Base-by-base conservation (phyloP, 2,888 invertebrate genomes). In the Drosophila picticornis region DNA sequence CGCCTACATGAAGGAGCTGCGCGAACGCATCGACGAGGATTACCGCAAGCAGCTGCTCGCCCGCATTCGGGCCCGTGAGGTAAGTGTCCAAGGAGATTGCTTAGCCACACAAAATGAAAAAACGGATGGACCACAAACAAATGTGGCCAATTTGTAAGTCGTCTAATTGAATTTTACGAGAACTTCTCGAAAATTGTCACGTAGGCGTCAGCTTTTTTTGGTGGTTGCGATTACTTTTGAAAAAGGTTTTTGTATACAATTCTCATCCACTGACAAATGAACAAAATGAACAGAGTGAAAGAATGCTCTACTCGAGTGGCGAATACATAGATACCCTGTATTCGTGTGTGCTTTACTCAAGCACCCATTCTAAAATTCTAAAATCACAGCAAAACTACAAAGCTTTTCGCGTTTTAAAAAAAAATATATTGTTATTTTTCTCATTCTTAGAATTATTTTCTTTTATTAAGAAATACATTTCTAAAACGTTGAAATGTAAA, bases 1-100 rank as follows among this genome's bases (percentile, higher is more conserved):
- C 55, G 94, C 94, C 70, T 96, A 95, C 89, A 96, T 96, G 96
- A 94, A 94, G 79, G 94, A 94, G 61, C 92, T 96, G 36, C 94
- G 95, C 72, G 92, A 94, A 53, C 93, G 94, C 48, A 94, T 96
- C 63, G 93, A 94, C 67, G 94, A 95, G 80, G 95, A 95, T 80
- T 95, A 95, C 91, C 94, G 94, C 59, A 93, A 93, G 40, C 94
- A 94, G 59, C 94, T 95, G 92, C 92, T 94, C 60, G 94, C 94
- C 80, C 92, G 96, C 60, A 95, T 96, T 48, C 93, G 93, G 66
- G 93, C 93, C 38, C 92, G 95, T 88, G 94, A 95, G 94, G 95
- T 95, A 92, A 92, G 93, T 91, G 46, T 1, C 25, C 22, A 25
- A 25, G 16, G 16, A 1, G 25, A 9, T 25, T 22, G 7, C 46